Conservation (phyloP, 2,113 vertebrate species). For the Brienomyrus longianalis region DNA sequence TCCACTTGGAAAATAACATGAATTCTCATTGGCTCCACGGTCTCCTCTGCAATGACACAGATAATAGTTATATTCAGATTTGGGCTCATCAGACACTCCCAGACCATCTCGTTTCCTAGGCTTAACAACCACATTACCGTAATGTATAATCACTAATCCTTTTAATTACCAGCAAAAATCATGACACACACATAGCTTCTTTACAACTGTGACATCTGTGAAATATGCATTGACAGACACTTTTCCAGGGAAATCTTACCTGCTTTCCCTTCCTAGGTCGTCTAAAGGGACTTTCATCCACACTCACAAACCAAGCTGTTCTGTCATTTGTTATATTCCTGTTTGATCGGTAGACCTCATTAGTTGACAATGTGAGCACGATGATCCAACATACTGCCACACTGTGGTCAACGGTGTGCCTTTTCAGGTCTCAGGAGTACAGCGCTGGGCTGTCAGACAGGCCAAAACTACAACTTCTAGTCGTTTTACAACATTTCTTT, state of each 20-base stretch:
- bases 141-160: not conserved
- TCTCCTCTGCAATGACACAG: conserved; percentile 14
- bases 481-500: not conserved
- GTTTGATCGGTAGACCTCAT: not conserved
- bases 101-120: not conserved
- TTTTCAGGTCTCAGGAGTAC: not conserved
- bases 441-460: not conserved
- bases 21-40: conserved; percentile 8
- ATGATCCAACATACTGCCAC: not conserved
- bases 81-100: not conserved
- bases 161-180: not conserved
- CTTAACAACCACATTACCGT: not conserved
- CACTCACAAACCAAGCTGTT: not conserved
- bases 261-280: not conserved
- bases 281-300: not conserved
- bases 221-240: not conserved
- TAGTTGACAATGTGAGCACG: not conserved
- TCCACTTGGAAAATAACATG: conserved; percentile 28
- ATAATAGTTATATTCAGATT: not conserved
- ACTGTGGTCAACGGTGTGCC: not conserved
- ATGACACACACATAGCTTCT: not conserved
- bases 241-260: not conserved
- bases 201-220: not conserved
- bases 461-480: not conserved
- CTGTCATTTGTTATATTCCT: not conserved